Conservation (phyloP, 2,888 invertebrate species). For the Aphelenchoides bicaudatus region DNA sequence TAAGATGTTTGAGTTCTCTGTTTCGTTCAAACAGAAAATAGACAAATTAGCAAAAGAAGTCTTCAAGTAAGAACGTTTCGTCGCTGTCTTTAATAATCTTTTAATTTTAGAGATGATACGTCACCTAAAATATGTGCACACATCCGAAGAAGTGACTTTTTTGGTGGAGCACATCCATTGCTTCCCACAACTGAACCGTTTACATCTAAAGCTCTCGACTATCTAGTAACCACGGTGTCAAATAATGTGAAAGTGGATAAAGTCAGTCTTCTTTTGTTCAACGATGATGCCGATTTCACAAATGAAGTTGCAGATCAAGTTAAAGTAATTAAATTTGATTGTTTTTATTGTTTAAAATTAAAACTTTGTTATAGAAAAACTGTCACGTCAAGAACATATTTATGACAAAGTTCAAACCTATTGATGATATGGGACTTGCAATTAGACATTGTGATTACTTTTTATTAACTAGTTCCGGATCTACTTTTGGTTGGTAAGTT, state of each 20-base stretch:
- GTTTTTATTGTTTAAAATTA: background rate
- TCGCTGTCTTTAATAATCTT: no score
- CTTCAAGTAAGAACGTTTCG: background rate
- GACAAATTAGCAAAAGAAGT: background rate
- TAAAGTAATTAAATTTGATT: background rate
- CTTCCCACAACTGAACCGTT: background rate
- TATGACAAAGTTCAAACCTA: background rate
- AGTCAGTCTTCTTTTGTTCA: background rate
- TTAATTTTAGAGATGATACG: slow-evolving; percentile 3
- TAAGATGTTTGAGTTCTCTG: slow-evolving; percentile 1
- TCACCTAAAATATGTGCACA: slow-evolving; percentile 6
- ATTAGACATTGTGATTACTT: slow-evolving; percentile 3
- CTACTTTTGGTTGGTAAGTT: slow-evolving; percentile 9
- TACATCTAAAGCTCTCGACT: background rate
- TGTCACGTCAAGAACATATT: background rate
- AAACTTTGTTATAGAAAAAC: background rate
- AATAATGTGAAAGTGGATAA: background rate
- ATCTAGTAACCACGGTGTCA: background rate
- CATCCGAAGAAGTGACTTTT: slow-evolving; percentile 2
- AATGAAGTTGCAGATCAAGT: background rate
- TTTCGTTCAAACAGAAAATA: background rate
- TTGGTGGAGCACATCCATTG: slow-evolving; percentile 1
- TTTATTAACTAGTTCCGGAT: background rate
- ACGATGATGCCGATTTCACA: background rate
- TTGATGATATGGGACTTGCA: background rate